Conservation (phyloP, 2,888 invertebrate genomes). For the Gastracanthus pulcherrimus region DNA sequence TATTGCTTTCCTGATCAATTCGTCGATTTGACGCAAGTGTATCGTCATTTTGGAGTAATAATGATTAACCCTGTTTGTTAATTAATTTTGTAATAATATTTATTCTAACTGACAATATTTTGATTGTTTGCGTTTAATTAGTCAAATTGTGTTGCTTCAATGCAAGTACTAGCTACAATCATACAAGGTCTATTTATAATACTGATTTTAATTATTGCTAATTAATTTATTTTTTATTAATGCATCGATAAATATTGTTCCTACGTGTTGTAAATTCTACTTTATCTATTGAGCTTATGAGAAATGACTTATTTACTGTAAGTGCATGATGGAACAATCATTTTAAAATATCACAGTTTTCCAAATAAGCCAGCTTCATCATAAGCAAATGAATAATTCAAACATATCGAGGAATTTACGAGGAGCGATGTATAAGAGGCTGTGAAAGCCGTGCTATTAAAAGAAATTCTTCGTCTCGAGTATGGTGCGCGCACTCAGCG, state of each 20-base stretch:
- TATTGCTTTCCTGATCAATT: neutral
- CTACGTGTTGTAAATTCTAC: too few relatives aligned
- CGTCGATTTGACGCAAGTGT: neutral
- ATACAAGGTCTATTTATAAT: too few relatives aligned
- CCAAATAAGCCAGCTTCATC: slow-evolving; percentile 4
- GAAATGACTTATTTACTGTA: neutral
- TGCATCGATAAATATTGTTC: too few relatives aligned
- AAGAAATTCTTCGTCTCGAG: slow-evolving; percentile 14
- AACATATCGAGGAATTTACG: neutral
- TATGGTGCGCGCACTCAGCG: neutral
- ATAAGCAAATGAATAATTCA: slow-evolving; percentile 25
- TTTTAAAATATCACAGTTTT: neutral
- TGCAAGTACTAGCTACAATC: too few relatives aligned
- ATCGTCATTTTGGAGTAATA: too few relatives aligned
- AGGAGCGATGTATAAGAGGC: neutral
- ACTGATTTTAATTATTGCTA: too few relatives aligned
- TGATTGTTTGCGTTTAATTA: neutral
- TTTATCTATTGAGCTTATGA: too few relatives aligned
- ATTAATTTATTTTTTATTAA: too few relatives aligned
- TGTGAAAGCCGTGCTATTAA: neutral
- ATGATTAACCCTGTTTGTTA: too few relatives aligned
- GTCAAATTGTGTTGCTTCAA: too few relatives aligned
- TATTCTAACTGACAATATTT: too few relatives aligned
- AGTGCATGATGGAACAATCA: neutral
- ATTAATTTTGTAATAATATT: too few relatives aligned